Evolutionary conservation across 2,888 invertebrate species (phyloP).

Genomic region (Sinohyriopsis cumingii): DNA sequence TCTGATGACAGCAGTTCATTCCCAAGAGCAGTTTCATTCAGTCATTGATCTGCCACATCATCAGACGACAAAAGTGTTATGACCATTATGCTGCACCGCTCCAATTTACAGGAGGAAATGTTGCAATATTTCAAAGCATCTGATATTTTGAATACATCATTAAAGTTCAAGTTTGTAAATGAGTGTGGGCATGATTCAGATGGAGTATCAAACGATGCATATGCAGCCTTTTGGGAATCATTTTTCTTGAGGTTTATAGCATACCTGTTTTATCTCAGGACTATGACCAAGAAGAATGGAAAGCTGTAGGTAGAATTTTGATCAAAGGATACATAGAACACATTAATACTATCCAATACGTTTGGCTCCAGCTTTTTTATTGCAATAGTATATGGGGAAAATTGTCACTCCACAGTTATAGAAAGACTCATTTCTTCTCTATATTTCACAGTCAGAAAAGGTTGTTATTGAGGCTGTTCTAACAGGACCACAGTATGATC

Average conservation of each 20-base stretch:
- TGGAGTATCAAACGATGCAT: slow-evolving; percentile 17
- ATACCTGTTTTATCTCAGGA: slow-evolving; percentile 13
- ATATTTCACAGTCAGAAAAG: slow-evolving; percentile 15
- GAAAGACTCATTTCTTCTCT: slow-evolving; percentile 14
- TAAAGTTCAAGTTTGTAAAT: slow-evolving; percentile 12
- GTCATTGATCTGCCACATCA: no score
- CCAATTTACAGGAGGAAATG: no score
- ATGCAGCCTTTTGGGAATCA: slow-evolving; percentile 15
- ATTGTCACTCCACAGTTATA: slow-evolving; percentile 13
- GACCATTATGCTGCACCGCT: no score
- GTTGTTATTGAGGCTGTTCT: slow-evolving; percentile 12
- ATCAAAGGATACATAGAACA: slow-evolving; percentile 17
- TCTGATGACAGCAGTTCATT: no score
- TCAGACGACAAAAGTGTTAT: no score
- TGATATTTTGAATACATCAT: no score
- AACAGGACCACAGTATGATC: background rate
- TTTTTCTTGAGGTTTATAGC: slow-evolving; percentile 15
- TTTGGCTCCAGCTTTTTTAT: slow-evolving; percentile 17
- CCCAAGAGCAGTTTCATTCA: no score
- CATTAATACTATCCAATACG: no score
- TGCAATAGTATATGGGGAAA: slow-evolving; percentile 18
- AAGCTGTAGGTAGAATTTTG: slow-evolving; percentile 24
- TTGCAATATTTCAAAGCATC: no score
- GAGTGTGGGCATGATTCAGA: slow-evolving; percentile 15
- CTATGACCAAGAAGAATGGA: no score